Conservation (phyloP, 1,140 invertebrate genomes). For the Brachionus plicatilis region DNA sequence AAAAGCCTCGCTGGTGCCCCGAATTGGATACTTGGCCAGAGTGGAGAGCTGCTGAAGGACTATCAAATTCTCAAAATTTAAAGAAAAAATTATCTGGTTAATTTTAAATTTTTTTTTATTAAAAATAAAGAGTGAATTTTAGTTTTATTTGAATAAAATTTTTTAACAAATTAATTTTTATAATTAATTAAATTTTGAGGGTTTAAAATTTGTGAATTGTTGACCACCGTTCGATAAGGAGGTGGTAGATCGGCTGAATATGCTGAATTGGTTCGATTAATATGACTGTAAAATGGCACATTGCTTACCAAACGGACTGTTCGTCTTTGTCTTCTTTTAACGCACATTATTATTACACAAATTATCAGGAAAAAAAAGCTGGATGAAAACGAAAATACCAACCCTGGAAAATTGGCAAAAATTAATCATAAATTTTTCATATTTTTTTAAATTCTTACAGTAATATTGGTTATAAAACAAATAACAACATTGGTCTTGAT, state of each 20-base stretch:
- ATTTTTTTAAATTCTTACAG: neutral
- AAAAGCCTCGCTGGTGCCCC: conserved; percentile 27
- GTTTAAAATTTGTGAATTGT: neutral
- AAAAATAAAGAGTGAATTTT: neutral
- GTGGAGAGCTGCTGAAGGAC: conserved; percentile 11
- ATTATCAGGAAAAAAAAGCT: neutral
- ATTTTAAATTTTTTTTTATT: neutral
- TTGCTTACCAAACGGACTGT: neutral
- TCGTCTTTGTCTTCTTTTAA: neutral
- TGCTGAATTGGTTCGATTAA: neutral
- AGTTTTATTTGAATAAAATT: neutral
- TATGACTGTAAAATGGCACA: neutral
- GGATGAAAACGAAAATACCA: neutral
- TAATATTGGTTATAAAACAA: neutral
- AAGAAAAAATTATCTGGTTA: conserved; percentile 25
- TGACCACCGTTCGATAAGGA: neutral
- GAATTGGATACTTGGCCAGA: conserved; percentile 1
- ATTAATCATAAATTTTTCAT: neutral
- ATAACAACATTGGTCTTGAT: neutral
- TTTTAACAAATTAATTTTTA: neutral
- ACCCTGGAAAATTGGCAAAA: neutral
- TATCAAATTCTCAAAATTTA: neutral
- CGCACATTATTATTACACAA: neutral
- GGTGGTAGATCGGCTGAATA: neutral
- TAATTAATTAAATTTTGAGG: neutral